Percentiles rank a stretch among this genome's conserved stretches.
These are phyloP conservation scores for Micrasema minimum DNA, from an alignment of 1,140 invertebrate species.

Conservation along the genomic window DNA sequence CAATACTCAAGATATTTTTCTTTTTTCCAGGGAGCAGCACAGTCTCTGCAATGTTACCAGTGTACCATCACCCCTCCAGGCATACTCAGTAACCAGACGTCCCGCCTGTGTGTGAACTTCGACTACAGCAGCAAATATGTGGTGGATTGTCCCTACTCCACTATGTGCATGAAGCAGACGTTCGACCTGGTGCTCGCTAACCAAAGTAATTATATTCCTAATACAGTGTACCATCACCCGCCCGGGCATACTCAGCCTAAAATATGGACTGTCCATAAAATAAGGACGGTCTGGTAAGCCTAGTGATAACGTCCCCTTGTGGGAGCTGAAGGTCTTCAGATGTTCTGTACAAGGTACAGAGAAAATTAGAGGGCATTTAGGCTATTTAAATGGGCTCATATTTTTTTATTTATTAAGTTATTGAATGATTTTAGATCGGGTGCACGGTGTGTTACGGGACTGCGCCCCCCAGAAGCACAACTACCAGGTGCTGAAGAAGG, in stretches of 20 bases:
- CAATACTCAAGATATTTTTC: no score
- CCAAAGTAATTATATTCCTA: conserved; percentile 71
- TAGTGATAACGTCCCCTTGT: no score
- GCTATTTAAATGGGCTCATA: no score
- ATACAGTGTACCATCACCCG: conserved; percentile 74
- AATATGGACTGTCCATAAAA: no score
- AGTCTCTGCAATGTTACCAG: conserved; percentile 71
- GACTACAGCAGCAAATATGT: conserved; percentile 74
- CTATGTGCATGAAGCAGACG: conserved; percentile 81
- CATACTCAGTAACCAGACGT: conserved; percentile 65
- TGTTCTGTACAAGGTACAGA: no score
- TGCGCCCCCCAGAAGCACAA: conserved; percentile 78
- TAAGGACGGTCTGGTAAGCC: no score
- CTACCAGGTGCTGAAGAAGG: conserved; percentile 69
- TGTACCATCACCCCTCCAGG: conserved; percentile 71
- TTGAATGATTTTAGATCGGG: conserved; percentile 63
- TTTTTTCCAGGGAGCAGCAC: conserved; percentile 49
- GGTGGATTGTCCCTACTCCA: conserved; percentile 80
- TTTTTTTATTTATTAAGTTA: no score
- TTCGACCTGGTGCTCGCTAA: conserved; percentile 70
- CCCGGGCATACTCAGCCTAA: conserved; percentile 58
- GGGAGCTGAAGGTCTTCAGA: no score
- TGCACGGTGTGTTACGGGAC: conserved; percentile 73
- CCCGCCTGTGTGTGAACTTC: conserved; percentile 76
- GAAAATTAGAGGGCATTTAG: no score